Evolutionary conservation across 2,888 invertebrate species (phyloP), one percentile per base, ranked within the genome.

Genomic region (Tipula vernalis): DNA sequence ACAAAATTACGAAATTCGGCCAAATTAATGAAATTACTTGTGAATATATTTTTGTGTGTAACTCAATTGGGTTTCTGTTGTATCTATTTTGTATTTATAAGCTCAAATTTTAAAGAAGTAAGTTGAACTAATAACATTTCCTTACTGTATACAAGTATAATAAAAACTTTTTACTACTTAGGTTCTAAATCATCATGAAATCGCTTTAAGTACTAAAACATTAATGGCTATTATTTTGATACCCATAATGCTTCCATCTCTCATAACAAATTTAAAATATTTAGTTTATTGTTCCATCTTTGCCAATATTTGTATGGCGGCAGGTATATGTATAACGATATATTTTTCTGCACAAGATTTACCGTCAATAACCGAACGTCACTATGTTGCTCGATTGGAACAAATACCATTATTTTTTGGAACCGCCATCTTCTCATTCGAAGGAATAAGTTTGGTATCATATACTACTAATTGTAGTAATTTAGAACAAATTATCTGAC

Each of bases 21-120:
- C 0, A 92, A 91, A 42, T 89, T 92, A 8, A 95, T 96, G 93
- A 94, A 95, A 92, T 93, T 92, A 44, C 89, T 95, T 87, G 96
- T 98, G 88, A 97, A 98, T 91, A 89, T 94, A 13, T 98, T 98
- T 92, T 94, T 99, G 87, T 96, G 98, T 91, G 93, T 98, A 87
- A 99, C 99, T n/a, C 99, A 99, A 92, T 93, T 99, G 88, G 99
- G 99, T 87, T 99, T 99, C 92, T 99, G 99, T 91, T 98, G 98
- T 91, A 97, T 99, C 41, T 99, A 99, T 92, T 96, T 98, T 89
- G 97, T 99, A 18, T 99, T 99, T 91, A 96, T 99, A 88, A 96
- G 98, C 12, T 95, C 95, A 88, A 98, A 97, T 91, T 91, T 97
- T 87, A 93, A 96, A 91, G 94, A 95, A 94, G 96, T 96, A 87